Percentiles rank a stretch among this genome's conserved stretches.
phyloP scores from a whole-genome alignment of 1,140 invertebrate species.

The Penaeus japonicus region DNA sequence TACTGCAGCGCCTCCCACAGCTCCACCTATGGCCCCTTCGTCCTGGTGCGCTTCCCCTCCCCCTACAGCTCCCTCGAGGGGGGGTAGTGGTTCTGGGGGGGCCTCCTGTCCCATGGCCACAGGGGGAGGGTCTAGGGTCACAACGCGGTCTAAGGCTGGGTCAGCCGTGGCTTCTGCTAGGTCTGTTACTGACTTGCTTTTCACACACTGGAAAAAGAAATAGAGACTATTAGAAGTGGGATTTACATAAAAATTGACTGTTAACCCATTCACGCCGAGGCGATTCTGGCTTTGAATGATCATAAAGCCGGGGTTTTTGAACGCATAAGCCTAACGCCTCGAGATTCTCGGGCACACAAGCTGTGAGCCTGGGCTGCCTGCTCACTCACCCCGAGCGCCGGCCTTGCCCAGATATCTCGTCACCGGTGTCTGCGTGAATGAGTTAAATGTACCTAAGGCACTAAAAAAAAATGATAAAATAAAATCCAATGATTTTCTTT shows the following conservation, averaged over 20 bases:
- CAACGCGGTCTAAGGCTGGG: slow-evolving; percentile 71
- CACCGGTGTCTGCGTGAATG: too few relatives aligned
- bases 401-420: too few relatives aligned
- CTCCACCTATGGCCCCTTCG: slow-evolving; percentile 26
- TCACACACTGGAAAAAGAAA: slow-evolving; percentile 78
- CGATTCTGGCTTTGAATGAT: too few relatives aligned
- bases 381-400: too few relatives aligned
- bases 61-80: slow-evolving; percentile 42
- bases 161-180: slow-evolving; percentile 91
- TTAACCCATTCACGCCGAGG: not conserved
- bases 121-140: slow-evolving; percentile 57
- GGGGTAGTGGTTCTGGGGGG: slow-evolving; percentile 24
- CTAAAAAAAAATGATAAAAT: too few relatives aligned
- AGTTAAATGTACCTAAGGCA: too few relatives aligned
- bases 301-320: too few relatives aligned
- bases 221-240: not conserved
- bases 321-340: too few relatives aligned
- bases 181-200: slow-evolving; percentile 93
- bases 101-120: slow-evolving; percentile 28
- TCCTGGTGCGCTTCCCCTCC: slow-evolving; percentile 36
- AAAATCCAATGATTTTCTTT: too few relatives aligned
- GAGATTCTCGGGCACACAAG: too few relatives aligned
- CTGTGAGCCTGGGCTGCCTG: too few relatives aligned
- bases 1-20: slow-evolving; percentile 2
- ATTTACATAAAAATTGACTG: not conserved